These are phyloP conservation scores for Bombus soroeensis DNA, from an alignment of 1,140 invertebrate species.

Conservation along the genomic window DNA sequence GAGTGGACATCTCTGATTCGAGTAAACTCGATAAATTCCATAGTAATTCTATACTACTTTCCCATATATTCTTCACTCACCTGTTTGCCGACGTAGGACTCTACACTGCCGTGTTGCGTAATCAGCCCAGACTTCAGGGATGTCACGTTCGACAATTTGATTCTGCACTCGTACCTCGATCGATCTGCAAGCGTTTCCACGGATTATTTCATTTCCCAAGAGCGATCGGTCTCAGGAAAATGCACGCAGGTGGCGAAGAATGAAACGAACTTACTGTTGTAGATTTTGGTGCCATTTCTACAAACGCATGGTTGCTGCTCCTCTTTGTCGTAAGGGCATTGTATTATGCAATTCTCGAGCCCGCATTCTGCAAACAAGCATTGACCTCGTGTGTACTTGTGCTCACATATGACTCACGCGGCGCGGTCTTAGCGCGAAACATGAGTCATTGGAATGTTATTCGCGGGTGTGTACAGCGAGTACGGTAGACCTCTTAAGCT, in stretches of 20 bases:
- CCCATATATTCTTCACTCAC: constrained; percentile 58
- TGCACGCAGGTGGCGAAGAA: accelerated
- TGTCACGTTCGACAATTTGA: constrained; percentile 75
- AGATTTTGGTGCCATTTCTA: constrained; percentile 63
- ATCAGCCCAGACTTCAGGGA: constrained; percentile 58
- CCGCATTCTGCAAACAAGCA: constrained; percentile 66
- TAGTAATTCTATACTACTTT: background rate
- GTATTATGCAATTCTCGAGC: constrained; percentile 70
- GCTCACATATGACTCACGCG: constrained; percentile 9
- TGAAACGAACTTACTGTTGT: constrained; percentile 53
- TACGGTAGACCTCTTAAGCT: too few species aligned
- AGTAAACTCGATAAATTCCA: background rate
- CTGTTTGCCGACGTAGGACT: constrained; percentile 69
- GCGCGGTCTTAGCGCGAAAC: background rate
- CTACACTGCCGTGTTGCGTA: constrained; percentile 64
- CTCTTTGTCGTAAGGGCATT: constrained; percentile 66
- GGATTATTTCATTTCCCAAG: background rate
- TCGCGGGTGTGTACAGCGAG: background rate
- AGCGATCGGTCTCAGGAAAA: too few species aligned
- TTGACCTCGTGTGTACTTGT: background rate
- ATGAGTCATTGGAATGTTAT: constrained; percentile 32
- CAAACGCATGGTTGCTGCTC: constrained; percentile 66
- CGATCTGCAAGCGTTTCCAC: constrained; percentile 66
- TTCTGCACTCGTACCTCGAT: constrained; percentile 75
- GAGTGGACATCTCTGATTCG: background rate